A percentile compares a stretch with the other conserved stretches of the same genome.
Evolutionary conservation across 1,140 invertebrate genomes (phyloP).

Genomic region (Tetragnatha versicolor): DNA sequence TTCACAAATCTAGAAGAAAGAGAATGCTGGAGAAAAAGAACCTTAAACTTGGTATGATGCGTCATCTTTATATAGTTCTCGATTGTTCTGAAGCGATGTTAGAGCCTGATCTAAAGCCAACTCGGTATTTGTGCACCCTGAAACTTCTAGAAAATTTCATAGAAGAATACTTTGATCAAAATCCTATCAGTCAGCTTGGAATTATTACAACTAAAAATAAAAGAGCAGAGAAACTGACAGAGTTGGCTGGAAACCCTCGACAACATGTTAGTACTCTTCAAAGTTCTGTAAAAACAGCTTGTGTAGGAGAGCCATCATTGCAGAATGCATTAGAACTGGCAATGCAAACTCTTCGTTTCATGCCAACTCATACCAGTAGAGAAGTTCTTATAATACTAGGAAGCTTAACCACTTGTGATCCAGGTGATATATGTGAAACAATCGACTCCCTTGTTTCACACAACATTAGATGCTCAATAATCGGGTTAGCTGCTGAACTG

Average conservation of each 20-base stretch:
- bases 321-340: slow-evolving; percentile 94
- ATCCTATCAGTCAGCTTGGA: slow-evolving; percentile 96
- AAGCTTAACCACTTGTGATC: slow-evolving; percentile 95
- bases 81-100: slow-evolving; percentile 94
- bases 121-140: slow-evolving; percentile 84
- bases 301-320: slow-evolving; percentile 88
- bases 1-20: slow-evolving; percentile 85
- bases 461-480: slow-evolving; percentile 87
- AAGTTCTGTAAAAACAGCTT: slow-evolving; percentile 62
- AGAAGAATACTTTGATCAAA: slow-evolving; percentile 97
- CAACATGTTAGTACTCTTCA: slow-evolving; percentile 65
- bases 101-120: slow-evolving; percentile 94
- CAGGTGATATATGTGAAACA: slow-evolving; percentile 87
- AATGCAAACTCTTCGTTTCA: slow-evolving; percentile 79
- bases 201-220: slow-evolving; percentile 92
- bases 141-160: slow-evolving; percentile 89
- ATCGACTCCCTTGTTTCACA: slow-evolving; percentile 75
- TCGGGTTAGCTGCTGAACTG: slow-evolving; percentile 94
- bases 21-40: slow-evolving; percentile 75
- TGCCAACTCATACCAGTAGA: slow-evolving; percentile 91
- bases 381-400: slow-evolving; percentile 77
- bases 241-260: slow-evolving; percentile 77
- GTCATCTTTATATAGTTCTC: slow-evolving; percentile 89
- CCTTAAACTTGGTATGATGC: slow-evolving; percentile 91
- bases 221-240: slow-evolving; percentile 88